Evolutionary conservation across 2,888 invertebrate species (phyloP).

Genomic region (Oscheius sp.): DNA sequence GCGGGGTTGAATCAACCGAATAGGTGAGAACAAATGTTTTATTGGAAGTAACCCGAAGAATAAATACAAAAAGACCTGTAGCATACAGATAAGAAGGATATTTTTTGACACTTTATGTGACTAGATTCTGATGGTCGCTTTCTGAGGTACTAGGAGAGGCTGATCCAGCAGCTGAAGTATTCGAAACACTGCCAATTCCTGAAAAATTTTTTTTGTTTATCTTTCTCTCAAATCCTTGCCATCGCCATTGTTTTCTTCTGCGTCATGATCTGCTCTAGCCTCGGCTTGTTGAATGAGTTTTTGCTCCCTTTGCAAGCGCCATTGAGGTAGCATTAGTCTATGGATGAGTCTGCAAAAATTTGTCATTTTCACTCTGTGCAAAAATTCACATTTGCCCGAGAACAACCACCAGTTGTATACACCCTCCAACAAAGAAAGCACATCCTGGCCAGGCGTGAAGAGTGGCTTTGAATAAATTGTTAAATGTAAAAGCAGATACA

Average conservation of each 20-base stretch:
- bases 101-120: too few relatives aligned
- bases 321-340: conserved; percentile 21
- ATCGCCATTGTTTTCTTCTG: neutral
- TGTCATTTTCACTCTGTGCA: neutral
- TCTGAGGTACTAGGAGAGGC: conserved; percentile 6
- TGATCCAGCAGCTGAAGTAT: conserved; percentile 20
- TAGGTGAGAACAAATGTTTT: too few relatives aligned
- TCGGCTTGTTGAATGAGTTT: neutral
- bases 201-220: neutral
- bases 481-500: conserved; percentile 58
- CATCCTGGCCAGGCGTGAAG: conserved; percentile 65
- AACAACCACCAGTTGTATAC: conserved; percentile 49
- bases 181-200: conserved; percentile 17
- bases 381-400: conserved; percentile 51
- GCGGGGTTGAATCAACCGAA: neutral
- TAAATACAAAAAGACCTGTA: neutral
- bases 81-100: neutral
- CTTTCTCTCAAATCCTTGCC: neutral
- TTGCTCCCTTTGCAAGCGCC: neutral
- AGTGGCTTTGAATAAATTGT: conserved; percentile 59
- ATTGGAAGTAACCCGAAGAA: neutral
- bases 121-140: conserved; percentile 2
- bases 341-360: conserved; percentile 19
- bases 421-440: conserved; percentile 59
- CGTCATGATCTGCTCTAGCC: neutral